Conservation (phyloP, 2,113 vertebrate species). For the Arothron firmamentum region DNA sequence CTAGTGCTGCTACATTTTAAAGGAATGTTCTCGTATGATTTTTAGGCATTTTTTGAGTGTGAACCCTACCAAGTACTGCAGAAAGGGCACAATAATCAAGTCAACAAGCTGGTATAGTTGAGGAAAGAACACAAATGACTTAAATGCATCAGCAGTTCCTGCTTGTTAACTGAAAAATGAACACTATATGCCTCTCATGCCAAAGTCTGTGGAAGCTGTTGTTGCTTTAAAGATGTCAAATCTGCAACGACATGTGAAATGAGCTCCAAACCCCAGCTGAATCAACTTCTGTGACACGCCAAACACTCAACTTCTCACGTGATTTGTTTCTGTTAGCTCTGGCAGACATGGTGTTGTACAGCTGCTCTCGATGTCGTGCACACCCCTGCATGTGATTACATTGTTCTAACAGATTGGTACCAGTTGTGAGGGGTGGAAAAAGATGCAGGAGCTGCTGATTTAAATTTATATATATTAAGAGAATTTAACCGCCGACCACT, state of each 20-base stretch:
- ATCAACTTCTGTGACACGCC: conserved; percentile 2
- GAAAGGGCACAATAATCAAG: not conserved
- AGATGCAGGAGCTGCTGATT: not conserved
- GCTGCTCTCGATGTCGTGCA: conserved; percentile 6
- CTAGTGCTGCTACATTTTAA: too few species aligned
- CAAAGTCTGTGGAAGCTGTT: not conserved
- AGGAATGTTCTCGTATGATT: too few species aligned
- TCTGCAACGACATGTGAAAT: not conserved
- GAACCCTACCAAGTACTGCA: too few species aligned
- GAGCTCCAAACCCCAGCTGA: not conserved
- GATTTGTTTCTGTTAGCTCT: conserved; percentile 20
- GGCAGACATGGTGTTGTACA: not conserved
- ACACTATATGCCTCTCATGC: too few species aligned
- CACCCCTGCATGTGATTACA: not conserved
- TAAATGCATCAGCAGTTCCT: not conserved
- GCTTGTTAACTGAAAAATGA: not conserved
- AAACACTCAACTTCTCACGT: not conserved
- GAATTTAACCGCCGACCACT: too few species aligned
- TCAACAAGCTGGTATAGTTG: conserved; percentile 2
- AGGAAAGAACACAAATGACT: not conserved
- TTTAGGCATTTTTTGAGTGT: too few species aligned
- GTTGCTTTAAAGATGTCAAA: conserved; percentile 9
- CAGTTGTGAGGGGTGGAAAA: not conserved
- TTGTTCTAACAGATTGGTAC: not conserved
- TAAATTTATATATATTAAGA: too few species aligned